Evolutionary conservation across 2,888 invertebrate genomes (phyloP).

Genomic region (Ophion slaviceki): DNA sequence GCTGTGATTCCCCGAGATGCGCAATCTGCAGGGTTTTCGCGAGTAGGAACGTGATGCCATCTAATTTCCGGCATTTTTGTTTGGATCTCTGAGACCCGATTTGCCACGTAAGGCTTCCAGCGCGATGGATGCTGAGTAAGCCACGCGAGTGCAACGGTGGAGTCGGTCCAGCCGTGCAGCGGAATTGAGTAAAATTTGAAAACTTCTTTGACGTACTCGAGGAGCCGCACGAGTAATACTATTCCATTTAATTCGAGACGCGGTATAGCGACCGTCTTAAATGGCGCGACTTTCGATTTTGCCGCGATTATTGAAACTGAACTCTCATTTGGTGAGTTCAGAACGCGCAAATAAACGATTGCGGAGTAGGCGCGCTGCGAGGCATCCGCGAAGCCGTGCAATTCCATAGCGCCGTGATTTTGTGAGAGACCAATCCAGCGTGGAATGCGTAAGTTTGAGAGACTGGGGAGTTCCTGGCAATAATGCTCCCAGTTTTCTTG

Average conservation of each 20-base stretch:
- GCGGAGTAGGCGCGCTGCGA: conserved; percentile 55
- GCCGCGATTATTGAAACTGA: background rate
- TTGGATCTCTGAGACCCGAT: conserved; percentile 74
- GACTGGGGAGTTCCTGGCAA: conserved; percentile 15
- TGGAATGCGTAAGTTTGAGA: conserved; percentile 41
- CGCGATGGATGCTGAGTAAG: conserved; percentile 64
- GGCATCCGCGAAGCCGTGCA: conserved; percentile 54
- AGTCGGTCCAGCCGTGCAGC: conserved; percentile 66
- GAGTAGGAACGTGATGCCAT: conserved; percentile 73
- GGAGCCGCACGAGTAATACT: too few relatives aligned
- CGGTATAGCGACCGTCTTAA: background rate
- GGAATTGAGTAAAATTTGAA: background rate
- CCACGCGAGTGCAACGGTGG: conserved; percentile 70
- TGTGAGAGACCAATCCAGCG: conserved; percentile 44
- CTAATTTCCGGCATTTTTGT: conserved; percentile 61
- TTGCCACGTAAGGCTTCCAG: conserved; percentile 49
- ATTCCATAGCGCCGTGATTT: conserved; percentile 4
- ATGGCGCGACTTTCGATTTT: conserved; percentile 33
- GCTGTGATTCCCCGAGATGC: conserved; percentile 72
- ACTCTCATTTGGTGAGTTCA: too few relatives aligned
- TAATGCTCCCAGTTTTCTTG: background rate
- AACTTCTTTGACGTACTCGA: conserved; percentile 26
- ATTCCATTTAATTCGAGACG: too few relatives aligned
- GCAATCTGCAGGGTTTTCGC: conserved; percentile 76
- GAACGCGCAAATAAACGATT: background rate